Base-by-base conservation (phyloP, 2,888 invertebrate species). In the Bibio marci region DNA sequence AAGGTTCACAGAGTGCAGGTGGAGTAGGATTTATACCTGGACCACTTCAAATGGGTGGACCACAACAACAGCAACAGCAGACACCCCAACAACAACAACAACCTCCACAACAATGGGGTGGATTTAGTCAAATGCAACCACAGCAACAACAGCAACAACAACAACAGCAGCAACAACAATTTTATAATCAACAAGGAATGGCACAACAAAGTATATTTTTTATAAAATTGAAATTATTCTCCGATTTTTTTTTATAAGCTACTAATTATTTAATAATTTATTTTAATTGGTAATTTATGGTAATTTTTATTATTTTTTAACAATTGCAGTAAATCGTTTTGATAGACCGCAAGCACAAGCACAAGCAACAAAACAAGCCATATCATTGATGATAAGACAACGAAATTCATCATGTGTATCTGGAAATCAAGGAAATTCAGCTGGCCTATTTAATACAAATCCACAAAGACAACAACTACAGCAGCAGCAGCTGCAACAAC, bases 321-420 rank as follows among this genome's bases (percentile, higher is more conserved):
- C 17, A 6, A 18, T 47, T 47, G 14, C 25, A 59, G 61, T 61
- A 47, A 63, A 59, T 44, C 59, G 63, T 3, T 62, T 62, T 39
- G 62, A 62, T 47, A 54, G 62, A n/a, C 63, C 57, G 1, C 44
- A 41, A 40, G 80, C 79, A 48, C 80, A 81, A 4, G 88, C 88
- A 52, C 56, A 55, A 18, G 80, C 79, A 48, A 80, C 81, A 5
- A 88, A 90, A 52, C 85, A 83, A 55, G 88, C 88, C 0, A 64
- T 90, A 30, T 81, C 82, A 37, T 78, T 85, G 52, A 83, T 90
- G 85, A 62, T 90, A 39, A 70, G 85, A 1, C 74, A 79, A 50
- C 69, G 88, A 5, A 39, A 39, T 30, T 46, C 48, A 37, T 46
- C 5, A 6, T 8, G 8, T 4, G 22, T 22, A 22, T 6, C 49